Conservation (phyloP, 2,797 vertebrate species). For the Delichon dasypus region DNA sequence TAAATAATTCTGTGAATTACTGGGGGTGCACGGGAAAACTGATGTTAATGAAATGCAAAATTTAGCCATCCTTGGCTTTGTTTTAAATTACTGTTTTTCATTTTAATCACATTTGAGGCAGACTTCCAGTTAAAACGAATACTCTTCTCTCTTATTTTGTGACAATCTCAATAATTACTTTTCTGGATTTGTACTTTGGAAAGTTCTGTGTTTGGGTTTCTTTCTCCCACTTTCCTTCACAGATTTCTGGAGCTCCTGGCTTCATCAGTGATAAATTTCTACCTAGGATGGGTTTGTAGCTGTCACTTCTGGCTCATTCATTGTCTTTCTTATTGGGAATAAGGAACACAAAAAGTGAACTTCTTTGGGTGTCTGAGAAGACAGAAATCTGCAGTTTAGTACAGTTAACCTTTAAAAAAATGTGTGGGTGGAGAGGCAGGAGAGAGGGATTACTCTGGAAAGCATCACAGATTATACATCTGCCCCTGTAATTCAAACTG, state of each 20-base stretch:
- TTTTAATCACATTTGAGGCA: neutral
- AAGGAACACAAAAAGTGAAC: neutral
- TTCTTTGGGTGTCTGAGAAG: neutral
- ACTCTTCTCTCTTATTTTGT: neutral
- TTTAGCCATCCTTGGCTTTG: neutral
- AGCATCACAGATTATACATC: neutral
- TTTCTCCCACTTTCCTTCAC: neutral
- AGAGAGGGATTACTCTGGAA: neutral
- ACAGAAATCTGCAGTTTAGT: neutral
- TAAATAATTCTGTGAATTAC: neutral
- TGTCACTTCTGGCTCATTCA: neutral
- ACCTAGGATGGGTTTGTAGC: neutral
- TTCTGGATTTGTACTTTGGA: neutral
- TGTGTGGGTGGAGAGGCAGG: accelerated
- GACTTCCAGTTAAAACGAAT: neutral
- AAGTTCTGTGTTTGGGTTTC: neutral
- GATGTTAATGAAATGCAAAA: neutral
- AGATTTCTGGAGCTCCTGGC: neutral
- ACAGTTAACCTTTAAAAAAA: neutral
- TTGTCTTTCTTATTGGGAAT: neutral
- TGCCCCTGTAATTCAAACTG: conserved; percentile 32
- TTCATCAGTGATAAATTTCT: neutral
- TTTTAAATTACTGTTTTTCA: neutral
- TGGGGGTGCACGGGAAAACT: neutral
- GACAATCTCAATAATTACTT: neutral